Conservation (phyloP, 2,888 invertebrate genomes). For the Bellardia pandia region DNA sequence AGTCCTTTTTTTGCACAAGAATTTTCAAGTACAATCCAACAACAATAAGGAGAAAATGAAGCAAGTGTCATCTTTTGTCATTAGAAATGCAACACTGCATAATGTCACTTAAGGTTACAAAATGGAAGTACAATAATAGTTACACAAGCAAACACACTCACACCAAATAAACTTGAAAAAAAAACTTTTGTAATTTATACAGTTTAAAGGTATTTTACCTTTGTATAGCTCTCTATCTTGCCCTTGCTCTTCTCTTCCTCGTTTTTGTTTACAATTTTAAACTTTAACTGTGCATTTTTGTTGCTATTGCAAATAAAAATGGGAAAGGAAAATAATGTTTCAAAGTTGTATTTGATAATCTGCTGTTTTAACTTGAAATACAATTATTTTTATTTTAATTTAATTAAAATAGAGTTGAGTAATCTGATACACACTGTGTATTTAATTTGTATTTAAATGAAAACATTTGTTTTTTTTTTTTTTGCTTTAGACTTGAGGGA, state of each 20-base stretch:
- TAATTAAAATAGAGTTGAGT: not conserved
- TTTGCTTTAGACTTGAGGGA: not conserved
- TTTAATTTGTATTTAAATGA: not conserved
- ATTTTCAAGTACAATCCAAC: constrained; percentile 60
- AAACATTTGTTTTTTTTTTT: not conserved
- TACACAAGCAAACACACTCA: not conserved
- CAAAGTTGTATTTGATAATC: not conserved
- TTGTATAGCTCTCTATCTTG: not conserved
- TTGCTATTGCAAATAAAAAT: not conserved
- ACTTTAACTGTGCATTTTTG: not conserved
- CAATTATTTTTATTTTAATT: not conserved
- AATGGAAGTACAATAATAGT: constrained; percentile 43
- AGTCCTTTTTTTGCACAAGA: constrained; percentile 47
- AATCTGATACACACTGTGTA: not conserved
- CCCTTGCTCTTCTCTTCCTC: not conserved
- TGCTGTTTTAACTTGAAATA: constrained; percentile 4
- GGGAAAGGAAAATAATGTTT: constrained; percentile 22
- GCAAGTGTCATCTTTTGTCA: constrained; percentile 65
- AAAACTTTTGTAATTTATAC: constrained; percentile 53
- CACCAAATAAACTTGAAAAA: constrained; percentile 4
- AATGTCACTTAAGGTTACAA: constrained; percentile 69
- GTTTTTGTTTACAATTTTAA: not conserved
- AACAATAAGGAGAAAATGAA: constrained; percentile 60
- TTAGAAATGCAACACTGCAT: constrained; percentile 69
- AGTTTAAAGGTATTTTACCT: constrained; percentile 45